A percentile compares a stretch with the other conserved stretches of the same genome.
phyloP scores from a whole-genome alignment of 53 echinoderm and acorn worm species.

The Temnopleurus reevesii region DNA sequence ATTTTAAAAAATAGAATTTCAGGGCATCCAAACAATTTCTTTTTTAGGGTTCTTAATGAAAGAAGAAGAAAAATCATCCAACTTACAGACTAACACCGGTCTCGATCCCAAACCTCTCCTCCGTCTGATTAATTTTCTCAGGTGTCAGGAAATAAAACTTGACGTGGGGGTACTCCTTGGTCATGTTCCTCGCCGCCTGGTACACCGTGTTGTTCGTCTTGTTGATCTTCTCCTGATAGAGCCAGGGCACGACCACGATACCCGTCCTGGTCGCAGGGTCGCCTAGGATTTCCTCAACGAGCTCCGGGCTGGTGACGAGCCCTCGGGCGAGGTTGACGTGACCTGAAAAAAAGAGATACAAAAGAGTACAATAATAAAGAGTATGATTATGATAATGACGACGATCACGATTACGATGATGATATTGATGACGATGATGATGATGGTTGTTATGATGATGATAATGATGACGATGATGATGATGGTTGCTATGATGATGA shows the following conservation, averaged over 20 bases:
- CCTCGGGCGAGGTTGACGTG: constrained; percentile 69
- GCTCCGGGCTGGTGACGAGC: constrained; percentile 62
- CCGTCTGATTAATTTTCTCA: constrained; percentile 73
- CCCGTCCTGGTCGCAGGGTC: constrained; percentile 66
- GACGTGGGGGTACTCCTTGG: constrained; percentile 62
- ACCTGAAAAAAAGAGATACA: constrained; percentile 20
- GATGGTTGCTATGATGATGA: no score
- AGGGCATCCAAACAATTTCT: no score
- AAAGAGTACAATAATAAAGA: no score
- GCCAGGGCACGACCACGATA: constrained; percentile 78
- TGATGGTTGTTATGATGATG: no score
- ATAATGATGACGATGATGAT: no score
- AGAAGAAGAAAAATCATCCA: no score
- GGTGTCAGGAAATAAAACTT: constrained; percentile 76
- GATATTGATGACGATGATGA: no score
- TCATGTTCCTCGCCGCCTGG: constrained; percentile 74
- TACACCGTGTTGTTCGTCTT: constrained; percentile 73
- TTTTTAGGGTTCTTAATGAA: no score
- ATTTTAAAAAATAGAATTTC: no score
- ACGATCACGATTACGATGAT: no score
- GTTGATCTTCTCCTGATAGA: constrained; percentile 75
- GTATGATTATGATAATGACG: no score
- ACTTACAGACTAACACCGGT: constrained; percentile 68
- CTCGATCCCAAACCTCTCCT: constrained; percentile 76
- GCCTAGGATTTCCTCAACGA: constrained; percentile 67